Base-by-base conservation (phyloP, 1,140 invertebrate species). In the Micrasema longulum region DNA sequence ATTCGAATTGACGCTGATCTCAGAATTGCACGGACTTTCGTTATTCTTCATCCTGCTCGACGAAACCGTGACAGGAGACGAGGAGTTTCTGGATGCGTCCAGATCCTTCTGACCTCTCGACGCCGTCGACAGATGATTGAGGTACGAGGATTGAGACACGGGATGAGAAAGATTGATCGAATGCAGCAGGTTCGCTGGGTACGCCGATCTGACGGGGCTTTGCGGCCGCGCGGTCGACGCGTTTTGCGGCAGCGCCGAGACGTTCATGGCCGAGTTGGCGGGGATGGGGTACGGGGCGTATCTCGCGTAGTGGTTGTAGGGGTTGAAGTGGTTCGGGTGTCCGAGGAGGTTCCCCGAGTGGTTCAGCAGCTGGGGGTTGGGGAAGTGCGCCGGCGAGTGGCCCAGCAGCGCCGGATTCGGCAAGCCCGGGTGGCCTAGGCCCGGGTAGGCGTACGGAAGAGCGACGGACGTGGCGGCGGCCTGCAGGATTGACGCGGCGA, bases 401-500 rank as follows among this genome's bases (percentile, higher is more conserved):
- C 85, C 81, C 76, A 88, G 78, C 0, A 85, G 80, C 0, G 84
- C 84, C 0, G 85, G 77, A 70, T 77, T 76, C 79, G 84, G 79
- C 77, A 86, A 71, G 79, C 85, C 76, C 67, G 86, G 81, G 9
- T 84, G 84, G 0, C 86, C 82, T 9, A 86, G 57, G 1, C 83
- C 79, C 0, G 88, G 88, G n/a, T 86, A 85, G 0, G 84, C 85
- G 77, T 88, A 88, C 7, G 88, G 87, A 43, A 89, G 81, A 12
- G 88, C 87, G 14, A 88, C 87, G 20, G 87, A 88, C 43, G 87
- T 88, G n/a, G 93, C 92, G 0, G 95, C 94, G 0, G 95, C 95
- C 77, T 96, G 95, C 0, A 97, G 86, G 6, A 98, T 87, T n/a
- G 94, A 94, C 0, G 95, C 95, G 0, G 96, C 95, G 71, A 98